phyloP scores from a whole-genome alignment of 2,797 vertebrate species.

The Garrulus glandarius region DNA sequence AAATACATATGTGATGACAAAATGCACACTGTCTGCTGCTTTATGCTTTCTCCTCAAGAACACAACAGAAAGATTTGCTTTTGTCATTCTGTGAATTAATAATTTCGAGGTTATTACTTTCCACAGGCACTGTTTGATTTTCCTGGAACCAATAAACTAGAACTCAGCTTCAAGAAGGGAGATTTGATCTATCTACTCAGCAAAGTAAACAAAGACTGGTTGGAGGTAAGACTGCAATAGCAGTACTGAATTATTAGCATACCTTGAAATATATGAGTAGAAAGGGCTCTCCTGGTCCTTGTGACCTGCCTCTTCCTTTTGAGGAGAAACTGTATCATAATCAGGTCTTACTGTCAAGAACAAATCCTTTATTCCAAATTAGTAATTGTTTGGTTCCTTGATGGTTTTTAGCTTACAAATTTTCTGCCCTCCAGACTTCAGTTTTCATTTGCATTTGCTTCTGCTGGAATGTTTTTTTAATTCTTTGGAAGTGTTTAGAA shows the following conservation, averaged over 20 bases:
- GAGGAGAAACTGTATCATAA: neutral
- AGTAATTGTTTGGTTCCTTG: neutral
- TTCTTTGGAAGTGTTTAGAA: slow-evolving; percentile 48
- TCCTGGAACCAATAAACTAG: slow-evolving; percentile 83
- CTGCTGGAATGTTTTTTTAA: neutral
- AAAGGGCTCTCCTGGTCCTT: neutral
- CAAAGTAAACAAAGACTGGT: slow-evolving; percentile 91
- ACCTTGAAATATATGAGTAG: neutral
- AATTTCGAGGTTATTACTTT: neutral
- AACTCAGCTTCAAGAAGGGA: slow-evolving; percentile 89
- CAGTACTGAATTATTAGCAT: neutral
- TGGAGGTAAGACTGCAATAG: slow-evolving; percentile 82
- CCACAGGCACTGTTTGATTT: slow-evolving; percentile 92
- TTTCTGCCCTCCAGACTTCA: slow-evolving; percentile 8
- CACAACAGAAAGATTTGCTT: neutral
- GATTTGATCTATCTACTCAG: slow-evolving; percentile 93
- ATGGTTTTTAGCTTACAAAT: neutral
- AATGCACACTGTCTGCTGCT: neutral
- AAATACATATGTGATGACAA: neutral
- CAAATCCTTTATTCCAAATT: neutral
- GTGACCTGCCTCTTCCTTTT: neutral
- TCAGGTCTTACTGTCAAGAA: neutral
- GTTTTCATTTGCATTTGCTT: slow-evolving; percentile 11
- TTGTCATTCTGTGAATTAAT: neutral
- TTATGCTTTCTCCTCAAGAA: neutral